Percentiles rank a stretch among this genome's conserved stretches.
phyloP scores from a whole-genome alignment of 2,888 invertebrate genomes.

The Stomorhina lunata region DNA sequence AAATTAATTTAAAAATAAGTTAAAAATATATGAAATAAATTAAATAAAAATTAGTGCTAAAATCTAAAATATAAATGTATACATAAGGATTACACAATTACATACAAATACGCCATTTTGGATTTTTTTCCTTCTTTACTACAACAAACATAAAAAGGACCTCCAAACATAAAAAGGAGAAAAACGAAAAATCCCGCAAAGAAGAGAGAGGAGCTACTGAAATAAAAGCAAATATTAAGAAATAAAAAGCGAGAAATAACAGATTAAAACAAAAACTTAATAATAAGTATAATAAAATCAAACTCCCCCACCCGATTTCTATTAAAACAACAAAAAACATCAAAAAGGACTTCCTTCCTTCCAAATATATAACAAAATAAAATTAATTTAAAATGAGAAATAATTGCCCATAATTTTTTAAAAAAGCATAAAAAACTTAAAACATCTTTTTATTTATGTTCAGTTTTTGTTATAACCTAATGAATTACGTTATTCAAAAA shows the following conservation, averaged over 20 bases:
- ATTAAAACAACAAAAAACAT: constrained; percentile 4
- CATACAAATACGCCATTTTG: constrained; percentile 76
- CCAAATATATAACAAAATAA: constrained; percentile 1
- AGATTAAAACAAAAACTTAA: constrained; percentile 30
- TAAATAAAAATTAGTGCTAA: constrained; percentile 21
- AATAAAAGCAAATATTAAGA: constrained; percentile 56
- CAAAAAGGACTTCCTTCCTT: not conserved
- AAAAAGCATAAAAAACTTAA: constrained; percentile 3
- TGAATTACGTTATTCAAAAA: not conserved
- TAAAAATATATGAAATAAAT: constrained; percentile 24
- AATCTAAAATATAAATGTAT: constrained; percentile 32
- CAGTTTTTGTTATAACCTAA: constrained; percentile 14
- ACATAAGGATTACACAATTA: constrained; percentile 72
- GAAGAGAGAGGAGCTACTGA: constrained; percentile 50
- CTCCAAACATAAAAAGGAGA: constrained; percentile 47
- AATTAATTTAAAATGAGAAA: constrained; percentile 21
- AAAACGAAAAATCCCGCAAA: constrained; percentile 17
- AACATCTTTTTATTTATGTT: not conserved
- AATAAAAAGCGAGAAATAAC: constrained; percentile 8
- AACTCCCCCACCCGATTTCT: constrained; percentile 5
- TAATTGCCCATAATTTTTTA: constrained; percentile 25
- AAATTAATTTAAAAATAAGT: constrained; percentile 8
- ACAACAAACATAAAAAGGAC: constrained; percentile 67
- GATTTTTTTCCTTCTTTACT: constrained; percentile 60
- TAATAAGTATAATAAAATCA: constrained; percentile 32